These are phyloP conservation scores for Corella eumyota DNA, from an alignment of 23 tunicate genomes.

Conservation along the genomic window DNA sequence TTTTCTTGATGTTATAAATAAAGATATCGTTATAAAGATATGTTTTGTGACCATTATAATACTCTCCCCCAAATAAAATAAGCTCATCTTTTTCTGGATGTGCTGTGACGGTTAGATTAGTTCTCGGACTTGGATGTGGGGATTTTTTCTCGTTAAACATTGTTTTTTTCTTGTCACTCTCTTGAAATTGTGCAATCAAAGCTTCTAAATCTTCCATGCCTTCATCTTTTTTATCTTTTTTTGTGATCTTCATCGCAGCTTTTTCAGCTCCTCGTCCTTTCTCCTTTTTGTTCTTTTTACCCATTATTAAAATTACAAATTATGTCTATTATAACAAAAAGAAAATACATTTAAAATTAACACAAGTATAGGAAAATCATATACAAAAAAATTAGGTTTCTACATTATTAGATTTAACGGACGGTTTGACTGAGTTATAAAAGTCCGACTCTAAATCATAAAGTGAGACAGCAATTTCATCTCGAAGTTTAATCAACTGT, in stretches of 20 bases:
- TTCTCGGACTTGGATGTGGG: slow-evolving; percentile 44
- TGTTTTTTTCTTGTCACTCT: slow-evolving; percentile 39
- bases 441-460: slow-evolving; percentile 51
- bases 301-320: too few species aligned
- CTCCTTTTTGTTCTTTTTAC: slow-evolving; percentile 60
- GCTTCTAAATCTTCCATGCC: slow-evolving; percentile 89
- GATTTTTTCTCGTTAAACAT: slow-evolving; percentile 60
- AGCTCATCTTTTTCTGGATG: slow-evolving; percentile 90
- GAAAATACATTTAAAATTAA: background rate
- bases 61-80: slow-evolving; percentile 84
- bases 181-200: slow-evolving; percentile 67
- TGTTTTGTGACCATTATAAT: slow-evolving; percentile 64
- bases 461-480: slow-evolving; percentile 44
- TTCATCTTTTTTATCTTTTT: slow-evolving; percentile 60
- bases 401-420: background rate
- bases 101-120: slow-evolving; percentile 41
- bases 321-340: too few species aligned
- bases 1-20: slow-evolving; percentile 70
- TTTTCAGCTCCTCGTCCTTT: slow-evolving; percentile 95
- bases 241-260: slow-evolving; percentile 63
- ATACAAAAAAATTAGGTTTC: background rate
- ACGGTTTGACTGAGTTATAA: slow-evolving; percentile 13
- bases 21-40: slow-evolving; percentile 68
- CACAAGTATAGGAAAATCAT: background rate
- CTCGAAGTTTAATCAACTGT: slow-evolving; percentile 36